Conservation (phyloP, 2,888 invertebrate genomes). For the Autographa pulchrina region DNA sequence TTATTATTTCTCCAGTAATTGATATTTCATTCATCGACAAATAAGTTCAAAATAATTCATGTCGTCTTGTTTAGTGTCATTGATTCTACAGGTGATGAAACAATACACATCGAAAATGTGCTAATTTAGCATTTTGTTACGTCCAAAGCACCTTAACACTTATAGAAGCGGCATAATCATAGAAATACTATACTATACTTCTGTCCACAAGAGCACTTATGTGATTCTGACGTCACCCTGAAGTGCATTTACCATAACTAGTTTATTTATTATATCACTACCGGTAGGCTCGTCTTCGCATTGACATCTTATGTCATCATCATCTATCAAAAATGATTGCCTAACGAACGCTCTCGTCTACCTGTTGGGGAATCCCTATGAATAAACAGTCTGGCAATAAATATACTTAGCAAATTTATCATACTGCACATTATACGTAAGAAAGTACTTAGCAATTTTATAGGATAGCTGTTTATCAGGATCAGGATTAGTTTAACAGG, state of each 20-base stretch:
- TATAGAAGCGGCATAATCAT: not conserved
- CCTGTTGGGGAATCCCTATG: not conserved
- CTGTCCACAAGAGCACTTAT: not conserved
- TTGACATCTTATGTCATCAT: conserved; percentile 26
- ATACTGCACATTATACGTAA: not conserved
- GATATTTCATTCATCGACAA: too few species aligned
- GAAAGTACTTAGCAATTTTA: too few species aligned
- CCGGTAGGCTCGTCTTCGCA: not conserved
- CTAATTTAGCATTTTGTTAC: not conserved
- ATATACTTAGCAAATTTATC: not conserved
- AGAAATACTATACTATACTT: too few species aligned
- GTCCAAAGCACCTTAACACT: not conserved
- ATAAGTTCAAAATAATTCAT: too few species aligned
- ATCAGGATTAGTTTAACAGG: too few species aligned
- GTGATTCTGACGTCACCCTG: conserved; percentile 13
- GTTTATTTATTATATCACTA: not conserved
- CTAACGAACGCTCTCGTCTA: not conserved
- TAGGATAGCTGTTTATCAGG: too few species aligned
- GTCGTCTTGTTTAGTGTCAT: too few species aligned
- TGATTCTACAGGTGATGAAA: not conserved
- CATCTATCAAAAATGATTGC: conserved; percentile 10
- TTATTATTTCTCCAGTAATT: too few species aligned
- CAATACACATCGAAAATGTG: not conserved
- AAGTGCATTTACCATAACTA: not conserved
- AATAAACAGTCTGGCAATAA: conserved; percentile 4